phyloP scores from a whole-genome alignment of 2,888 invertebrate genomes.

The Ctenicera cuprea region DNA sequence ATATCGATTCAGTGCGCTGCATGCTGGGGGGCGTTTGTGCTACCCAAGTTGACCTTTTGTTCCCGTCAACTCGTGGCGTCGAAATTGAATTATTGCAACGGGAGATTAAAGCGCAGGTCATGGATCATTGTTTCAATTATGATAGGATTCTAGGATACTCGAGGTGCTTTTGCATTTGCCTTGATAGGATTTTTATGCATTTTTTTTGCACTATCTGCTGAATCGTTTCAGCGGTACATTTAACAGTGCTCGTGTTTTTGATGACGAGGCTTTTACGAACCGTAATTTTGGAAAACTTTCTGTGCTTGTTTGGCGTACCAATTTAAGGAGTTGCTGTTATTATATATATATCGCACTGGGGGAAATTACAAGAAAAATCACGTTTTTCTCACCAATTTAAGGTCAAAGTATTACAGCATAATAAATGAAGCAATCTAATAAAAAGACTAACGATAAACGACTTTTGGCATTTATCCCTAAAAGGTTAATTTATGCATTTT shows the following conservation, averaged over 20 bases:
- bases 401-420: background rate
- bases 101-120: slow-evolving; percentile 42
- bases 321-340: no score
- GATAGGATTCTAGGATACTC: slow-evolving; percentile 1
- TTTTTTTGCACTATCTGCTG: no score
- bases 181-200: background rate
- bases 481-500: slow-evolving; percentile 22
- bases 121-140: slow-evolving; percentile 44
- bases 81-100: slow-evolving; percentile 46
- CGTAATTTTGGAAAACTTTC: no score
- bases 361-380: no score
- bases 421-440: slow-evolving; percentile 1
- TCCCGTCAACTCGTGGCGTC: slow-evolving; percentile 32
- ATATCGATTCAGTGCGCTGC: slow-evolving; percentile 44
- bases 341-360: no score
- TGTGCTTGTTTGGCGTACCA: no score
- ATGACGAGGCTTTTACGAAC: no score
- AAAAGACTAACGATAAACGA: slow-evolving; percentile 3
- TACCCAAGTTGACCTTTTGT: slow-evolving; percentile 41
- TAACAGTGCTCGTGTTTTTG: no score
- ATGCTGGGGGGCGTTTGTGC: slow-evolving; percentile 22
- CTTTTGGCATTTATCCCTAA: slow-evolving; percentile 8
- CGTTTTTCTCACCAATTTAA: no score
- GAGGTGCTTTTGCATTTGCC: background rate
- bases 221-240: no score